Evolutionary conservation across 2,113 vertebrate genomes (phyloP).

Genomic region (Oncorhynchus clarkii): DNA sequence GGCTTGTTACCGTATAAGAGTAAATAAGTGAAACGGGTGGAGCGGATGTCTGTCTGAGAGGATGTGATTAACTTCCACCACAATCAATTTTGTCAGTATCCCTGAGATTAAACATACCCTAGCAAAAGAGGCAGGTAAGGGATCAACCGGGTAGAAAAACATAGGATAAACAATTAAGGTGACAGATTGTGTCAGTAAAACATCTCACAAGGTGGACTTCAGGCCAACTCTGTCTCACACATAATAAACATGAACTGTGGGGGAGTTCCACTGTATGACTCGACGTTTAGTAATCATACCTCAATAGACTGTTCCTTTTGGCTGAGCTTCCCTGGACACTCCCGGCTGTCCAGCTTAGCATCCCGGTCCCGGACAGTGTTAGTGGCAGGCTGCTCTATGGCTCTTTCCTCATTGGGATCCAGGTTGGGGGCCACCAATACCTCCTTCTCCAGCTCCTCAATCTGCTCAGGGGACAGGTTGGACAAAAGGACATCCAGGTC

Average conservation of each 20-base stretch:
- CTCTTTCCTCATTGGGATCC: constrained; percentile 71
- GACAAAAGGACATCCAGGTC: constrained; percentile 79
- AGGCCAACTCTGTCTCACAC: neutral
- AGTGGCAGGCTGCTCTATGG: constrained; percentile 54
- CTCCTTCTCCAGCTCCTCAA: constrained; percentile 75
- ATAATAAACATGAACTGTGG: neutral
- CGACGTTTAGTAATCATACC: constrained; percentile 67
- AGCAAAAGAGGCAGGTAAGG: neutral
- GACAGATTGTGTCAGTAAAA: neutral
- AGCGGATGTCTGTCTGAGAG: neutral
- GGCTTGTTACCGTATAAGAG: too few species aligned
- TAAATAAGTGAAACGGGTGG: neutral
- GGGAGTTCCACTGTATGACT: too few species aligned
- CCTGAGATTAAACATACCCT: neutral
- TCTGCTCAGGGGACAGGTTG: constrained; percentile 76
- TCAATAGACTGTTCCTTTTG: constrained; percentile 81
- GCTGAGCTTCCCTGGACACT: constrained; percentile 65
- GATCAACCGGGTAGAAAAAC: too few species aligned
- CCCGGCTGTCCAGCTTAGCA: constrained; percentile 54
- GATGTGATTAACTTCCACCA: too few species aligned
- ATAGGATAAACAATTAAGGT: too few species aligned
- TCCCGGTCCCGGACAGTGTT: constrained; percentile 42
- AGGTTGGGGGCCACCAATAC: constrained; percentile 83
- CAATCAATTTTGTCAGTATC: neutral
- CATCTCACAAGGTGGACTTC: neutral